Conservation (phyloP, 2,113 vertebrate genomes). For the Periophthalmus modestus region DNA sequence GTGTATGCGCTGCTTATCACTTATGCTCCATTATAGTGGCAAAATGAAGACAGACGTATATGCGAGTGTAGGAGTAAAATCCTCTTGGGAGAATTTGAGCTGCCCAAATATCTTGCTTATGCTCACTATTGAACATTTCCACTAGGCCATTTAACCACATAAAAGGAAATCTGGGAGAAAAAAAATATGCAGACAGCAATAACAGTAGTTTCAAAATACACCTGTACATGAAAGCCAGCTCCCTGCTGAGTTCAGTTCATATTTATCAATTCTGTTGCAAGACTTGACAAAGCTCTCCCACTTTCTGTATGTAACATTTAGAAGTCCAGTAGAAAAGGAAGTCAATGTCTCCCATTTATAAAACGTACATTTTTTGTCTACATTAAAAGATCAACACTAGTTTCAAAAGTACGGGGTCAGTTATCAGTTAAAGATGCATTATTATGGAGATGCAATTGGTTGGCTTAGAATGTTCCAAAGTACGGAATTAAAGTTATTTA, state of each 20-base stretch:
- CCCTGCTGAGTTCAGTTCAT: slow-evolving; percentile 24
- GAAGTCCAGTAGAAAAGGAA: not conserved
- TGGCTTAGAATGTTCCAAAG: too few species aligned
- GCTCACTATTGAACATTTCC: slow-evolving; percentile 27
- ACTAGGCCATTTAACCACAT: not conserved
- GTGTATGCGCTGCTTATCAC: slow-evolving; percentile 29
- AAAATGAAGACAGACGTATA: slow-evolving; percentile 29
- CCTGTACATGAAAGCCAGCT: slow-evolving; percentile 14
- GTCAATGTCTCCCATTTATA: not conserved
- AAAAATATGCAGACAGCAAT: slow-evolving; percentile 19
- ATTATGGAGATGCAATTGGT: too few species aligned
- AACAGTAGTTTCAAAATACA: slow-evolving; percentile 14
- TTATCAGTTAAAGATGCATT: too few species aligned
- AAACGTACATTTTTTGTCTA: not conserved
- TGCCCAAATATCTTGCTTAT: slow-evolving; percentile 27
- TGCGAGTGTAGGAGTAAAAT: slow-evolving; percentile 28
- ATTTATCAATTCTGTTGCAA: slow-evolving; percentile 14
- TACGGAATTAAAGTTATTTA: too few species aligned
- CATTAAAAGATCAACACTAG: not conserved
- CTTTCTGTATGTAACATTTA: not conserved
- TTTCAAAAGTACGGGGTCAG: not conserved
- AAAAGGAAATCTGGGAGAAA: slow-evolving; percentile 2
- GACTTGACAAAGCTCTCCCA: not conserved
- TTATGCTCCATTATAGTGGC: slow-evolving; percentile 28
- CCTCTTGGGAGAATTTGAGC: slow-evolving; percentile 33